A percentile compares a stretch with the other conserved stretches of the same genome.
Evolutionary conservation across 1,140 invertebrate species (phyloP).

Genomic region (Lordiphosa clarofinis): DNA sequence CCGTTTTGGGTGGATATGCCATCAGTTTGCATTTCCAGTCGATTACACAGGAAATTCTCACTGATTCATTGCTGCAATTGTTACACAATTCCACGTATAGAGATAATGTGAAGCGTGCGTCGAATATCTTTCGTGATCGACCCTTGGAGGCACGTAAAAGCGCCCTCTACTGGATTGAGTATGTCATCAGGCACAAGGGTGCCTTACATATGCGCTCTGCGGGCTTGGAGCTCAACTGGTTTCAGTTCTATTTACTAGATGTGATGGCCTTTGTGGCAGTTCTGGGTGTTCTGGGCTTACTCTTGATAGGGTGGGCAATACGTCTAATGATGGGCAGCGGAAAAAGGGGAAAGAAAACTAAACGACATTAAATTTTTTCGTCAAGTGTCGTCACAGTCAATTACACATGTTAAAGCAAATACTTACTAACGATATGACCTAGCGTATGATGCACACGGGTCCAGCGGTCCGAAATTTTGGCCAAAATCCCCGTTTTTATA

Average conservation of each 20-base stretch:
- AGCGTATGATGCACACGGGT: too few species aligned
- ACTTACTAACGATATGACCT: too few species aligned
- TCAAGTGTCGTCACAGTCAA: too few species aligned
- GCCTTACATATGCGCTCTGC: conserved; percentile 82
- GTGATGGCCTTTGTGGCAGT: conserved; percentile 66
- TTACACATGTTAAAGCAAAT: too few species aligned
- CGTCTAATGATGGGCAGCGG: conserved; percentile 22
- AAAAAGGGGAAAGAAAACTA: conserved; percentile 19
- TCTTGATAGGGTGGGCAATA: conserved; percentile 14
- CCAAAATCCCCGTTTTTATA: too few species aligned
- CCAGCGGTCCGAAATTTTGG: too few species aligned
- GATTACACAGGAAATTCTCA: conserved; percentile 73
- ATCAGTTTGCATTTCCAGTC: conserved; percentile 66
- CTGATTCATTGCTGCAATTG: conserved; percentile 78
- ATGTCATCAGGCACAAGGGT: conserved; percentile 82
- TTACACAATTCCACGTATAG: conserved; percentile 79
- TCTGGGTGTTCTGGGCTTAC: not conserved
- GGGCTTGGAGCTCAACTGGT: conserved; percentile 81
- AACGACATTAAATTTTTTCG: conserved; percentile 24
- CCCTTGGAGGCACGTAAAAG: conserved; percentile 81
- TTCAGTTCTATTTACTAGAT: conserved; percentile 84
- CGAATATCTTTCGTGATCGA: conserved; percentile 81
- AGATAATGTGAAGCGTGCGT: conserved; percentile 77
- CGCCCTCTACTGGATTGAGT: conserved; percentile 84
- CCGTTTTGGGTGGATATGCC: conserved; percentile 62